A percentile compares a stretch with the other conserved stretches of the same genome.
Conservation (phyloP, 1,140 invertebrate genomes). For the Alviniconcha marisindica region DNA sequence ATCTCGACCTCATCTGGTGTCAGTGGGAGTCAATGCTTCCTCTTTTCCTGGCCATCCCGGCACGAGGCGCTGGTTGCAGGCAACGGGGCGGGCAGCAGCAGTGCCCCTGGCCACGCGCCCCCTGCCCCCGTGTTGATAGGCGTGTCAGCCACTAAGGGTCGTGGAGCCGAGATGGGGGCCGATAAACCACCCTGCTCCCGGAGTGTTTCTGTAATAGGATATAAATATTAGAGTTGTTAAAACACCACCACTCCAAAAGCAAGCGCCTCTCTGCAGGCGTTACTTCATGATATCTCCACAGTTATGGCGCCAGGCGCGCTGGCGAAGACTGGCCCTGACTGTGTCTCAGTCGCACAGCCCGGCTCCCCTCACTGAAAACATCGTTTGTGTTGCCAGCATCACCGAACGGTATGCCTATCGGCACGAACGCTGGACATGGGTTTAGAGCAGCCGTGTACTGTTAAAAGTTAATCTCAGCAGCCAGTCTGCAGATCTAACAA, state of each 20-base stretch:
- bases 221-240: slow-evolving; percentile 31
- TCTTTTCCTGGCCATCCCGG: too few species aligned
- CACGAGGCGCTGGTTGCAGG: too few species aligned
- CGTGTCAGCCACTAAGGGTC: slow-evolving; percentile 11
- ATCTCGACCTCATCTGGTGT: too few species aligned
- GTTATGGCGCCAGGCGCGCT: too few species aligned
- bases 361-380: too few species aligned
- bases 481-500: slow-evolving; percentile 3
- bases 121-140: slow-evolving; percentile 4
- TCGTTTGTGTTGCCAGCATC: neutral
- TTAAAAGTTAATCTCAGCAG: neutral
- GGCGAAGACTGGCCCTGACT: too few species aligned
- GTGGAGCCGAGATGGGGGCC: slow-evolving; percentile 15
- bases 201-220: neutral
- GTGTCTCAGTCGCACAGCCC: too few species aligned
- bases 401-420: neutral
- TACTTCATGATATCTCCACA: too few species aligned
- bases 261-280: too few species aligned
- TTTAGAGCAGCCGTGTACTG: neutral
- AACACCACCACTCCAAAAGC: too few species aligned
- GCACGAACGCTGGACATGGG: neutral
- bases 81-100: neutral
- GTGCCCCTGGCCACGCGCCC: neutral
- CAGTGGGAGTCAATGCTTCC: too few species aligned
- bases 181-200: neutral